These are phyloP conservation scores for Aricia artaxerxes DNA, from an alignment of 2,888 invertebrate species.

Conservation along the genomic window DNA sequence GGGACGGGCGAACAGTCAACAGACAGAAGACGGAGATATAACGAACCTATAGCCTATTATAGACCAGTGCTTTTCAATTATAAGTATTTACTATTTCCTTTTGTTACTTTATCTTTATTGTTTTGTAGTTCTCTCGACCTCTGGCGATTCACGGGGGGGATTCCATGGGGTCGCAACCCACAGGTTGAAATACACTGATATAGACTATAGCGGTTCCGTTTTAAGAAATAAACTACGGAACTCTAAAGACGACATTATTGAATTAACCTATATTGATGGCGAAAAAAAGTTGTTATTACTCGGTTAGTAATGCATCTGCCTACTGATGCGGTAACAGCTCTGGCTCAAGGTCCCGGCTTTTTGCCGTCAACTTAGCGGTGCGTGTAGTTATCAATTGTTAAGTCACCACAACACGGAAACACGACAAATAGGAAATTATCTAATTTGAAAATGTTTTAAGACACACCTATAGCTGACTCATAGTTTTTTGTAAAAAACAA, in stretches of 20 bases:
- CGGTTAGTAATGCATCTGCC: conserved; percentile 4
- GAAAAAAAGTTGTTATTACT: not conserved
- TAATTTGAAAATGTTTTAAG: not conserved
- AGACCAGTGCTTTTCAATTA: too few species aligned
- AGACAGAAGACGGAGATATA: not conserved
- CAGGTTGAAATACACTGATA: too few species aligned
- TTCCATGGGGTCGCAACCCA: too few species aligned
- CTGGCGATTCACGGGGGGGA: too few species aligned
- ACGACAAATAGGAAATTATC: conserved; percentile 24
- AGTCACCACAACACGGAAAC: conserved; percentile 22
- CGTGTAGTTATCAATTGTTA: conserved; percentile 24
- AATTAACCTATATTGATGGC: not conserved
- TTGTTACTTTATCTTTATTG: too few species aligned
- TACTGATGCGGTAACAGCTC: conserved; percentile 1
- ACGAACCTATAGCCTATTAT: too few species aligned
- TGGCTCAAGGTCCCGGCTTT: conserved; percentile 11
- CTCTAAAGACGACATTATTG: not conserved
- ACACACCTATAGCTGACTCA: not conserved
- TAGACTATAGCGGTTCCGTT: too few species aligned
- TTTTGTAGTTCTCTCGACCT: too few species aligned
- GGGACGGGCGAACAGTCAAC: not conserved
- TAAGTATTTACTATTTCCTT: too few species aligned
- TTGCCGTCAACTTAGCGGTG: conserved; percentile 7
- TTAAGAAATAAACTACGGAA: too few species aligned
- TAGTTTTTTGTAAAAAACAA: not conserved